A percentile compares a stretch with the other conserved stretches of the same genome.
Evolutionary conservation across 2,113 vertebrate genomes (phyloP).

Genomic region (Sclerurus mexicanus): DNA sequence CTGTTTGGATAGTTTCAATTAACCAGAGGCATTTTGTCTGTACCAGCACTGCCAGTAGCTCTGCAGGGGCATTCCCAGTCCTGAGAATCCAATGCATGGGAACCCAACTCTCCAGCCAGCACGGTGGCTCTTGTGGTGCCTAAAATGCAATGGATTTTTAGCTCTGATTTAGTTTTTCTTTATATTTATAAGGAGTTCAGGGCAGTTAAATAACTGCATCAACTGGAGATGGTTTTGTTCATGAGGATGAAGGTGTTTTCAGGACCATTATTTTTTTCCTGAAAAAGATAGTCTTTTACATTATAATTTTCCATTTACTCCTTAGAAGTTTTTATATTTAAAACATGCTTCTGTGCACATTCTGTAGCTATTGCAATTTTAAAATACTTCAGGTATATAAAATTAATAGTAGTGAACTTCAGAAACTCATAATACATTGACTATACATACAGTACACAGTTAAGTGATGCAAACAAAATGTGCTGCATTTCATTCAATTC

Average conservation of each 20-base stretch:
- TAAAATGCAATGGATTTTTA: not conserved
- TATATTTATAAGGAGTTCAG: not conserved
- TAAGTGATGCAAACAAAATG: not conserved
- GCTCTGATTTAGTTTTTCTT: not conserved
- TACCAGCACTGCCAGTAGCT: not conserved
- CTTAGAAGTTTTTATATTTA: not conserved
- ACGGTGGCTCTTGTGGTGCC: not conserved
- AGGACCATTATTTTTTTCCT: not conserved
- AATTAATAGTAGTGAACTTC: not conserved
- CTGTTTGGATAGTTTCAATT: not conserved
- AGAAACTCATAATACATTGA: not conserved
- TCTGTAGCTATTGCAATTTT: not conserved
- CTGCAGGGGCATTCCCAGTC: not conserved
- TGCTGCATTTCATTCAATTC: not conserved
- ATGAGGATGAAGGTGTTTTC: not conserved
- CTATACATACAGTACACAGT: not conserved
- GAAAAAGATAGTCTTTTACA: not conserved
- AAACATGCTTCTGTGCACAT: not conserved
- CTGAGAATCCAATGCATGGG: not conserved
- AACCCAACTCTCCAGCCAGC: not conserved
- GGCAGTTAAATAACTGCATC: not conserved
- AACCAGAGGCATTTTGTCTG: not conserved
- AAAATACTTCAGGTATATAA: not conserved
- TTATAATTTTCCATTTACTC: not conserved
- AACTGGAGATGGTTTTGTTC: not conserved